Conservation (phyloP, 1,140 invertebrate genomes). For the Drosophila nigrodunni region DNA sequence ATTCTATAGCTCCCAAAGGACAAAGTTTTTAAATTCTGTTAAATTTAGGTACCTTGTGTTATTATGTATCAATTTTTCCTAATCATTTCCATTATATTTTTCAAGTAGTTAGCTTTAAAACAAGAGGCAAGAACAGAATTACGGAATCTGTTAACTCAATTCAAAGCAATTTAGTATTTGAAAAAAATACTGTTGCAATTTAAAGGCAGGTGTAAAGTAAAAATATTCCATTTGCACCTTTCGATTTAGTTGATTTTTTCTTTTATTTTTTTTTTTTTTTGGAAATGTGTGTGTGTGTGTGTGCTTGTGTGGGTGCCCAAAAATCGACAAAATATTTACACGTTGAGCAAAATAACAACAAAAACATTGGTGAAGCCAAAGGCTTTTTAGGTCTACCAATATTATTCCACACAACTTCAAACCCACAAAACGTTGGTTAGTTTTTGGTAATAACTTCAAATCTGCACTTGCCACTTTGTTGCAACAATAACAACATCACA, state of each 20-base stretch:
- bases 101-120: too few relatives aligned
- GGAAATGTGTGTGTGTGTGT: background rate
- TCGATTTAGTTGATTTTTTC: background rate
- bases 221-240: slow-evolving; percentile 13
- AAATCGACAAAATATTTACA: slow-evolving; percentile 70
- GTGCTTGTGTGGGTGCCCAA: slow-evolving; percentile 19
- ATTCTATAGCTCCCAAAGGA: too few relatives aligned
- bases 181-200: slow-evolving; percentile 3
- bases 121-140: too few relatives aligned
- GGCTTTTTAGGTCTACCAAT: slow-evolving; percentile 84
- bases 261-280: background rate
- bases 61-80: too few relatives aligned
- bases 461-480: slow-evolving; percentile 83
- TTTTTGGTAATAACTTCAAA: slow-evolving; percentile 84
- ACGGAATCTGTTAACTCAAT: background rate
- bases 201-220: slow-evolving; percentile 4
- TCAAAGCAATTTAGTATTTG: background rate
- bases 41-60: too few relatives aligned
- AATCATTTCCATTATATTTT: too few relatives aligned
- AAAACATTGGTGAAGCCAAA: slow-evolving; percentile 61
- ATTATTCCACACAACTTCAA: slow-evolving; percentile 85
- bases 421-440: slow-evolving; percentile 85
- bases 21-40: too few relatives aligned
- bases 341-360: slow-evolving; percentile 60
- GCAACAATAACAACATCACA: slow-evolving; percentile 27